phyloP scores from a whole-genome alignment of 1,140 invertebrate species.

The Drosophila kurseongensis region DNA sequence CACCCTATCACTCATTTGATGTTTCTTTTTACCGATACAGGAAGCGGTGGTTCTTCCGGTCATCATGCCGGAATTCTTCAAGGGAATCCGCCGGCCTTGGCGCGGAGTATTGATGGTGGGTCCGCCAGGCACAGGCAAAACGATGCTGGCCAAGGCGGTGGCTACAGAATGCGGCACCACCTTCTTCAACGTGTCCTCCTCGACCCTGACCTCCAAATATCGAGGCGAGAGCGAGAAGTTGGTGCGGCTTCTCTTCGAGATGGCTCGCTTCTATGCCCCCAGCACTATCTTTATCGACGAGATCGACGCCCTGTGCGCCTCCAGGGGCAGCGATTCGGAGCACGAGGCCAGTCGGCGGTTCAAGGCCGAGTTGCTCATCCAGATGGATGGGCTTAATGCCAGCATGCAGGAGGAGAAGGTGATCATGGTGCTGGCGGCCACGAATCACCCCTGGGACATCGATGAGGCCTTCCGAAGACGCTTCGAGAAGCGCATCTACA shows the following conservation, averaged over 20 bases:
- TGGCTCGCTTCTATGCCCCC: conserved; percentile 99
- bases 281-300: conserved; percentile 99
- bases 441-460: conserved; percentile 99
- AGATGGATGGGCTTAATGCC: conserved; percentile 96
- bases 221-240: conserved; percentile 99
- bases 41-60: conserved; percentile 99
- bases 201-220: conserved; percentile 98
- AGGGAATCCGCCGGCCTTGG: conserved; percentile 95
- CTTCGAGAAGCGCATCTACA: conserved; percentile 99
- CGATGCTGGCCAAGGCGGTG: conserved; percentile 98
- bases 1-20: neutral
- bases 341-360: conserved; percentile 99
- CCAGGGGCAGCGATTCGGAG: conserved; percentile 97
- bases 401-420: conserved; percentile 88
- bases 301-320: conserved; percentile 98
- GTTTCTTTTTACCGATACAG: conserved; percentile 85
- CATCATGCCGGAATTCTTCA: conserved; percentile 99
- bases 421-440: conserved; percentile 99
- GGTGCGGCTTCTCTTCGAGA: conserved; percentile 98
- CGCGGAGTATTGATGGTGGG: conserved; percentile 90
- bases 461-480: conserved; percentile 98
- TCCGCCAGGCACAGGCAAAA: conserved; percentile 96
- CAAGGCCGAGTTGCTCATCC: conserved; percentile 99
- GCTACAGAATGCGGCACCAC: conserved; percentile 99
- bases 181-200: conserved; percentile 99